Percentiles rank a stretch among this genome's conserved stretches.
Conservation (phyloP, 2,888 invertebrate species). For the Morpho achilles region DNA sequence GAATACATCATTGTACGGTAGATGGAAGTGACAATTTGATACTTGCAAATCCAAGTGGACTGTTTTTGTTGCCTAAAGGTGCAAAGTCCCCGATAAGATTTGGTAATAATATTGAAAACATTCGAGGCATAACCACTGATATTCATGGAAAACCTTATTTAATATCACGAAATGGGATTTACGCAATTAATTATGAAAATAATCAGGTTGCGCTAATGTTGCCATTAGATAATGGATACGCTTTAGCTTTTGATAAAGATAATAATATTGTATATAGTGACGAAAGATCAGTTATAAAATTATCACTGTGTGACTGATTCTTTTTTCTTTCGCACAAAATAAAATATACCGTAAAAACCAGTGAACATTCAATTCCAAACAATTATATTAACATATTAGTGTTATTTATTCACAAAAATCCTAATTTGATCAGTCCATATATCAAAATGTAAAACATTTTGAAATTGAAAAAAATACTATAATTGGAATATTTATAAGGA, state of each 20-base stretch:
- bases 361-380: too few relatives aligned
- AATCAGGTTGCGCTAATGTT: conserved; percentile 37
- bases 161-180: conserved; percentile 50
- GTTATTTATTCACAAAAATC: background rate
- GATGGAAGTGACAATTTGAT: conserved; percentile 41
- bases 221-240: conserved; percentile 44
- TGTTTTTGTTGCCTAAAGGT: conserved; percentile 39
- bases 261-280: conserved; percentile 54
- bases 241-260: conserved; percentile 50
- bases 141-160: conserved; percentile 41
- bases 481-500: too few relatives aligned
- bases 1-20: conserved; percentile 48
- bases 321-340: too few relatives aligned
- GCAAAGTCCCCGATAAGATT: conserved; percentile 34
- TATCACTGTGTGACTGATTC: conserved; percentile 20
- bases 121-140: conserved; percentile 47
- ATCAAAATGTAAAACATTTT: background rate
- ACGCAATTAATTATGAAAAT: conserved; percentile 37
- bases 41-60: conserved; percentile 44
- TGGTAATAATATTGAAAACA: conserved; percentile 37
- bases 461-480: too few relatives aligned
- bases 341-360: too few relatives aligned
- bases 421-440: background rate
- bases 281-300: conserved; percentile 46
- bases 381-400: too few relatives aligned